These are phyloP conservation scores for Eucidaris tribuloides DNA, from an alignment of 35 echinoderm and acorn worm genomes.

Conservation along the genomic window DNA sequence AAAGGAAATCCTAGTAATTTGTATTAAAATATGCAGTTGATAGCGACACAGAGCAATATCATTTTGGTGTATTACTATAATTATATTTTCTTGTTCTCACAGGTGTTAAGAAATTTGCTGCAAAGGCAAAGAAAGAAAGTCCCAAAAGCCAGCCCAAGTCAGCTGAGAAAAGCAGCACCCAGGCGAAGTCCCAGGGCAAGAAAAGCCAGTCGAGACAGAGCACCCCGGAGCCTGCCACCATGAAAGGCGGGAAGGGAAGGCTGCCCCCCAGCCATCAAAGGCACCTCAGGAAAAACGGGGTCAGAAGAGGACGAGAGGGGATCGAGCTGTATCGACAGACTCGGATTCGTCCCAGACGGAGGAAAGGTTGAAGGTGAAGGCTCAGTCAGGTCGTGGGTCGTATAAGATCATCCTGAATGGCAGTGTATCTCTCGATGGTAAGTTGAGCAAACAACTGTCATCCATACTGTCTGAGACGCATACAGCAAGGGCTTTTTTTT, in stretches of 20 bases:
- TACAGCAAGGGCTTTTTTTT: too few species aligned
- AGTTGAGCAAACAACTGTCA: too few species aligned
- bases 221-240: neutral
- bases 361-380: neutral
- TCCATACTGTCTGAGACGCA: too few species aligned
- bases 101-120: slow-evolving; percentile 4
- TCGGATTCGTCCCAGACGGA: slow-evolving; percentile 13
- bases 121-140: neutral
- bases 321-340: neutral
- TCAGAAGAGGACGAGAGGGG: neutral
- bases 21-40: too few species aligned
- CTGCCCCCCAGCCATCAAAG: neutral
- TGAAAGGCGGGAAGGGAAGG: neutral
- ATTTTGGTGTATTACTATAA: too few species aligned
- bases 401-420: slow-evolving; percentile 19
- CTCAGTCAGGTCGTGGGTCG: neutral
- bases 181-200: neutral
- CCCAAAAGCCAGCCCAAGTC: slow-evolving; percentile 5
- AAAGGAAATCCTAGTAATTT: too few species aligned
- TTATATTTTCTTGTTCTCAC: too few species aligned
- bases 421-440: slow-evolving; percentile 9
- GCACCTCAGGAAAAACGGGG: neutral
- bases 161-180: neutral
- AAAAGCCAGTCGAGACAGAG: neutral
- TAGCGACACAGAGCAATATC: too few species aligned